Percentiles rank a stretch among this genome's conserved stretches.
Conservation (phyloP, 2,888 invertebrate species). For the Calliopum simillimum region DNA sequence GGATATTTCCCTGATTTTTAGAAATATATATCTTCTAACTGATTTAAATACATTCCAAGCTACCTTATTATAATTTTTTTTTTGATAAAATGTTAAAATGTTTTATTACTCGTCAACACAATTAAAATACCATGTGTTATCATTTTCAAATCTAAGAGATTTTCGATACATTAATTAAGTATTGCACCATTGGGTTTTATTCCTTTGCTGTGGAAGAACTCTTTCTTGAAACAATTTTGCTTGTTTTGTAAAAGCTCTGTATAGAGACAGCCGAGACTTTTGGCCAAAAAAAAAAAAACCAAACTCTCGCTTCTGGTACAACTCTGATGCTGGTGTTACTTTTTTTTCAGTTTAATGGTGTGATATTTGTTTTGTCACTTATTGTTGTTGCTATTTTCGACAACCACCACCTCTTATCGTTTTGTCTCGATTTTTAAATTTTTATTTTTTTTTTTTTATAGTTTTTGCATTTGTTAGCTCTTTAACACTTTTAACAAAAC, state of each 20-base stretch:
- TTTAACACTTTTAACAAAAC: slow-evolving; percentile 7
- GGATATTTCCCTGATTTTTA: too few relatives aligned
- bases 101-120: neutral
- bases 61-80: too few relatives aligned
- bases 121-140: slow-evolving; percentile 31
- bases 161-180: slow-evolving; percentile 31
- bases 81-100: too few relatives aligned
- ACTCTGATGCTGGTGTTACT: neutral
- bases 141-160: slow-evolving; percentile 22
- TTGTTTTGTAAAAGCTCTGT: too few relatives aligned
- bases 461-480: neutral
- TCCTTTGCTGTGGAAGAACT: neutral
- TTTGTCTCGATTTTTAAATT: neutral
- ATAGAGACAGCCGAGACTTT: too few relatives aligned
- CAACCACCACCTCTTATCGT: neutral
- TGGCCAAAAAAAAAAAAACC: too few relatives aligned
- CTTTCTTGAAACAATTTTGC: neutral
- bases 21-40: too few relatives aligned
- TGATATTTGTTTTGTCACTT: slow-evolving; percentile 12
- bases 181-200: neutral
- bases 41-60: too few relatives aligned
- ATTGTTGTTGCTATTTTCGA: neutral
- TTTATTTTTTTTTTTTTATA: neutral
- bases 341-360: slow-evolving; percentile 1
- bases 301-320: neutral